Evolutionary conservation across 2,888 invertebrate species (phyloP).

Genomic region (Pterostichus niger): DNA sequence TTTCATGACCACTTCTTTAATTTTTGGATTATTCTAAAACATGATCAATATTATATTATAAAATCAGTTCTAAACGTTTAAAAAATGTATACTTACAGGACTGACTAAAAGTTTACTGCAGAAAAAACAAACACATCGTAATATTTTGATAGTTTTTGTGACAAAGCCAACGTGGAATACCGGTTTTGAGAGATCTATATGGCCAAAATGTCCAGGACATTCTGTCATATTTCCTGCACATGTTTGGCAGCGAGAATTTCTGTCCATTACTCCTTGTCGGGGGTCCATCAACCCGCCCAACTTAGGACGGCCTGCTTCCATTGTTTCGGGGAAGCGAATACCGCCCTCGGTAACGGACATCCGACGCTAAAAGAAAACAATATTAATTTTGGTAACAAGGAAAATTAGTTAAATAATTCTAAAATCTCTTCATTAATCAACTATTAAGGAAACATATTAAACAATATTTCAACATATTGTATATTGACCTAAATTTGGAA

Average conservation of each 20-base stretch:
- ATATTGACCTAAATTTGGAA: neutral
- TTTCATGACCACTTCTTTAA: conserved; percentile 96
- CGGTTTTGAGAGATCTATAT: conserved; percentile 98
- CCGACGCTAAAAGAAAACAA: conserved; percentile 84
- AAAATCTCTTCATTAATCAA: neutral
- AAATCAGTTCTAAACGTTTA: conserved; percentile 12
- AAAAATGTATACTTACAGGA: conserved; percentile 84
- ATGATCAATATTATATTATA: conserved; percentile 24
- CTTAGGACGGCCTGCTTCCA: conserved; percentile 99
- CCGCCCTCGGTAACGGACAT: conserved; percentile 99
- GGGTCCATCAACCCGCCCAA: conserved; percentile 99
- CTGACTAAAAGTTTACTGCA: conserved; percentile 98
- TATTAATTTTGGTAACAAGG: neutral
- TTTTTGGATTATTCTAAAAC: conserved; percentile 91
- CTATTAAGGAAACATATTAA: neutral
- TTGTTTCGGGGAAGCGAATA: conserved; percentile 97
- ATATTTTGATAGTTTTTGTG: conserved; percentile 96
- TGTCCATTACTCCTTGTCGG: conserved; percentile 97
- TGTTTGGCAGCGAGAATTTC: conserved; percentile 95
- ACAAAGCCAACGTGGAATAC: conserved; percentile 99
- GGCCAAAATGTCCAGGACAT: conserved; percentile 99
- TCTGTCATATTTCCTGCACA: conserved; percentile 99
- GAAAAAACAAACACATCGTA: conserved; percentile 99
- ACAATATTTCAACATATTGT: neutral
- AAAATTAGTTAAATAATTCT: no score